Evolutionary conservation across 2,113 vertebrate species (phyloP).

Genomic region (Eptesicus fuscus): DNA sequence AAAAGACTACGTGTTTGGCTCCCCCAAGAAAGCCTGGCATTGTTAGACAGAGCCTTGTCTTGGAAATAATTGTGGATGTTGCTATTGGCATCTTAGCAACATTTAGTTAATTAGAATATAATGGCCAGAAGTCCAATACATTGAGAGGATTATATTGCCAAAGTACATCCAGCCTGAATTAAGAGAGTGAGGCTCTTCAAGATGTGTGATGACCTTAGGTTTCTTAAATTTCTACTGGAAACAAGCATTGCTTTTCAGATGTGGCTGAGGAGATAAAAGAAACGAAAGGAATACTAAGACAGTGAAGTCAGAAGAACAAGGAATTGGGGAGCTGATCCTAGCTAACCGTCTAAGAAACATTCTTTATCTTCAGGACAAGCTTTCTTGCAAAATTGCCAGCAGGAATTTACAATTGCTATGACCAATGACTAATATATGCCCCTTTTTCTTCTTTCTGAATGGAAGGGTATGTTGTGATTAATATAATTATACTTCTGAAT

Average conservation of each 20-base stretch:
- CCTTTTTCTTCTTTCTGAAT: not conserved
- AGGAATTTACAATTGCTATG: not conserved
- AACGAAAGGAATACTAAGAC: not conserved
- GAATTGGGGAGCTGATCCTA: too few species aligned
- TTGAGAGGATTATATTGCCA: not conserved
- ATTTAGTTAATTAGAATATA: not conserved
- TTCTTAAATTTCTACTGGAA: not conserved
- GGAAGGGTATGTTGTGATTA: not conserved
- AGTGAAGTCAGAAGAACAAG: not conserved
- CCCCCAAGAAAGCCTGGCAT: not conserved
- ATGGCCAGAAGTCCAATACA: not conserved
- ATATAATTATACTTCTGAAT: not conserved
- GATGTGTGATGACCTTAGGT: not conserved
- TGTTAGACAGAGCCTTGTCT: not conserved
- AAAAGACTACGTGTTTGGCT: not conserved
- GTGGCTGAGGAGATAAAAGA: not conserved
- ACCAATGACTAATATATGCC: not conserved
- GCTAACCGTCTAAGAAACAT: not conserved
- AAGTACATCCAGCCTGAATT: not conserved
- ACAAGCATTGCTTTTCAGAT: not conserved
- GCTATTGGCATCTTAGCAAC: not conserved
- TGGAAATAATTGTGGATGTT: not conserved
- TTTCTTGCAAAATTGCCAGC: not conserved
- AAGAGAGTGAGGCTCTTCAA: not conserved
- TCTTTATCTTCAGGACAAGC: not conserved